Base-by-base conservation (phyloP, 2,888 invertebrate species). In the Eupeodes luniger region DNA sequence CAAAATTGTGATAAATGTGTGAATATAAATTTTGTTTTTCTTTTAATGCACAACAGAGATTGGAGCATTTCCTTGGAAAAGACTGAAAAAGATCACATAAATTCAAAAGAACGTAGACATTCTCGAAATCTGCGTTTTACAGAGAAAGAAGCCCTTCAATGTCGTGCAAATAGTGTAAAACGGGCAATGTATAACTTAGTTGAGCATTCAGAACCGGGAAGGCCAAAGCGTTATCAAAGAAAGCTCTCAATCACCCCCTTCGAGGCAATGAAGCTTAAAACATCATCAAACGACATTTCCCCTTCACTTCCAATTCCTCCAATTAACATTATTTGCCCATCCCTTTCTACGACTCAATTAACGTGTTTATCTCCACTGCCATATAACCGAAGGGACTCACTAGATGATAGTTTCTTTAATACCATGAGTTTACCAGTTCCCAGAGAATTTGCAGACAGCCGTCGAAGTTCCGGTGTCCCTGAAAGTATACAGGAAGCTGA, bases 101-200 rank as follows among this genome's bases (percentile, higher is more conserved):
- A 95, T 90, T 90, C 93, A 0, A 94, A 94, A 84, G 94, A 94
- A 75, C 91, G 93, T 14, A 91, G 92, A 12, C 92, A 91, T 7
- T 93, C 93, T 66, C 92, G 93, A 1, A 91, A 92, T 0, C 85
- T 94, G 40, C 93, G 94, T 79, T 94, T 95, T 84, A 93, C 94
- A 86, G 95, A 95, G 89, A 95, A 94, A 89, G 95, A 96, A 89
- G 94, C 94, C 16, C 92, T 95, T 49, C 94, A 95, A 89, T 94
- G 94, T 80, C 94, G 97, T 75, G 97, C 97, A 19, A 97, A 97
- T 92, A 97, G 97, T 93, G 94, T 98, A 89, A 97, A 97, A 93
- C 96, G 96, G 91, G 97, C 97, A 34, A 96, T 98, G 84, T 95
- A 96, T 87, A 96, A 96, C 92, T 95, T 98, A 57, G 96, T 97